Percentiles rank a stretch among this genome's conserved stretches.
Conservation (phyloP, 2,888 invertebrate genomes). For the Hetaerina titia region DNA sequence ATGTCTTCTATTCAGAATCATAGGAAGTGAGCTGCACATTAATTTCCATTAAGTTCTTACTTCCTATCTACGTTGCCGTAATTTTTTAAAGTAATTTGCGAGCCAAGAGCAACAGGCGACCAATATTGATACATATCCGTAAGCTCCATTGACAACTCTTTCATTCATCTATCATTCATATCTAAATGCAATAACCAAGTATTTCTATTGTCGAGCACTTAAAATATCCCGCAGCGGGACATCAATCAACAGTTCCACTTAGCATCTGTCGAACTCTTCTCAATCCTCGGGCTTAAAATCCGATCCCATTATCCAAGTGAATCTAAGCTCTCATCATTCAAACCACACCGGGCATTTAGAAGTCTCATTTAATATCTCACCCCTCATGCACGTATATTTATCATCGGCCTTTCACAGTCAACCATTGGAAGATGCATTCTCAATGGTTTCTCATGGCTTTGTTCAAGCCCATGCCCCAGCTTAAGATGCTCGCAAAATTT, state of each 20-base stretch:
- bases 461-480: not conserved
- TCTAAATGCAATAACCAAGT: constrained; percentile 42
- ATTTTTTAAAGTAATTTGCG: constrained; percentile 6
- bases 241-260: constrained; percentile 31
- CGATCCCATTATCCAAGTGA: constrained; percentile 34
- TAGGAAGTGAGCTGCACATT: not conserved
- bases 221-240: not conserved
- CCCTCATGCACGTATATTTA: not conserved
- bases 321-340: not conserved
- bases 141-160: not conserved
- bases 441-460: not conserved
- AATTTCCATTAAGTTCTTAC: constrained; percentile 9
- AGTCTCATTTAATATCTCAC: constrained; percentile 40
- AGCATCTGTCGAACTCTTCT: constrained; percentile 23
- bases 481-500: not conserved
- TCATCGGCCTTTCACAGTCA: not conserved
- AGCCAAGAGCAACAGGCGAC: not conserved
- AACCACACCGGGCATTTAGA: constrained; percentile 23
- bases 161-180: constrained; percentile 26
- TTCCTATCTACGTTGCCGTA: not conserved
- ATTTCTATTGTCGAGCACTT: constrained; percentile 52
- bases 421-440: not conserved
- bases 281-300: constrained; percentile 27
- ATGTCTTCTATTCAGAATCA: not conserved
- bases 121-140: not conserved